phyloP scores from a whole-genome alignment of 2,888 invertebrate species.

The Seira musarum region DNA sequence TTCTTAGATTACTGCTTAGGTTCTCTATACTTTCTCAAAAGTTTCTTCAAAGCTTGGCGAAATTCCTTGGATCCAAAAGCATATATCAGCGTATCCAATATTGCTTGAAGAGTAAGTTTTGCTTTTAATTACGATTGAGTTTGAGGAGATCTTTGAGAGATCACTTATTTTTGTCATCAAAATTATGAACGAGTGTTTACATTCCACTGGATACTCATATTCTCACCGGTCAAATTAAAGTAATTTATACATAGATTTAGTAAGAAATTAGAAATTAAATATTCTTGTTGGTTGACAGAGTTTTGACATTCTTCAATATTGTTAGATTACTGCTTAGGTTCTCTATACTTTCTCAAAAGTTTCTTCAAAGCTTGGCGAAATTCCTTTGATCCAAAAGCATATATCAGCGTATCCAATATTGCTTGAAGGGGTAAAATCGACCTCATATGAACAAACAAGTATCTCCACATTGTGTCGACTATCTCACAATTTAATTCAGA shows the following conservation, averaged over 20 bases:
- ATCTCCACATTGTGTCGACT: constrained; percentile 68
- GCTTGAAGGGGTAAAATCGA: constrained; percentile 69
- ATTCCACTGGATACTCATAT: too few species aligned
- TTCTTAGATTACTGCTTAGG: constrained; percentile 49
- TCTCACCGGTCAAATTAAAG: too few species aligned
- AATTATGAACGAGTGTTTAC: too few species aligned
- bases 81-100: constrained; percentile 69
- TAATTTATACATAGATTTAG: too few species aligned
- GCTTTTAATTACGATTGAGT: too few species aligned
- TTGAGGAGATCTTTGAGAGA: too few species aligned
- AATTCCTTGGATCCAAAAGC: constrained; percentile 70
- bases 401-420: constrained; percentile 69
- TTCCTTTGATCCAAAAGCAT: constrained; percentile 70
- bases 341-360: constrained; percentile 37
- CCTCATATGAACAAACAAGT: constrained; percentile 68
- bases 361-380: constrained; percentile 66
- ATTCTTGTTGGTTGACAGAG: too few species aligned
- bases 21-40: constrained; percentile 39
- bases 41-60: constrained; percentile 63
- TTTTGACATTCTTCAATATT: too few species aligned
- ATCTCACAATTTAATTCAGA: constrained; percentile 67
- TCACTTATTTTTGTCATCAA: too few species aligned
- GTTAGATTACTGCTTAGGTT: constrained; percentile 48
- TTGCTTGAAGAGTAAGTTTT: constrained; percentile 69
- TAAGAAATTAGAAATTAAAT: too few species aligned